Evolutionary conservation across 2,797 vertebrate genomes (phyloP).

Genomic region (Chelonia mydas): DNA sequence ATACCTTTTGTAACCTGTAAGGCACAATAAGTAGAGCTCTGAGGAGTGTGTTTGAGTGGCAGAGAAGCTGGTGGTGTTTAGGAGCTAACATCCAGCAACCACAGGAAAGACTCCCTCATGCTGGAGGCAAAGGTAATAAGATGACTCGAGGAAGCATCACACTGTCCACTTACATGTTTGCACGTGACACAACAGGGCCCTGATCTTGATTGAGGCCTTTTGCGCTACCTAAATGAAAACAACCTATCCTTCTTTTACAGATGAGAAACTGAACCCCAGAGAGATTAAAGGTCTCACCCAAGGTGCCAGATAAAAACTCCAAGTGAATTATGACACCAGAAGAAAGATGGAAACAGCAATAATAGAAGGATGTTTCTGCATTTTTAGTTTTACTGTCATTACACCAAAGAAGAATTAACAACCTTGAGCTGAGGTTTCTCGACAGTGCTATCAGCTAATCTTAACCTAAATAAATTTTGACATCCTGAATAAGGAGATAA

Average conservation of each 20-base stretch:
- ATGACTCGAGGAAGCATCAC: no score
- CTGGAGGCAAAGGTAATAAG: no score
- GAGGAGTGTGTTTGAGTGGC: no score
- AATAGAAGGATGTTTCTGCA: not conserved
- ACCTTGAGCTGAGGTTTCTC: no score
- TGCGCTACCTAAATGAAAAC: not conserved
- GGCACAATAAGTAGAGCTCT: no score
- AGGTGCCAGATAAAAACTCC: not conserved
- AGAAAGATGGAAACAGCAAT: no score
- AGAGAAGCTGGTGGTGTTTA: no score
- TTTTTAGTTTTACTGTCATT: not conserved
- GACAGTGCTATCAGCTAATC: not conserved
- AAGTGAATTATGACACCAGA: not conserved
- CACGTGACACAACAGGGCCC: not conserved
- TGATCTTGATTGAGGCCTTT: not conserved
- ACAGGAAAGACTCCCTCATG: no score
- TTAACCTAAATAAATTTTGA: not conserved
- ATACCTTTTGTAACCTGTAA: no score
- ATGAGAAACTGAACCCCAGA: not conserved
- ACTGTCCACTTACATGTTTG: not conserved
- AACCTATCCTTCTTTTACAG: no score
- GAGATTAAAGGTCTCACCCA: no score
- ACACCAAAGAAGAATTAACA: not conserved
- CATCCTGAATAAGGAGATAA: not conserved
- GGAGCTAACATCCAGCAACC: no score